A percentile compares a stretch with the other conserved stretches of the same genome.
These are phyloP conservation scores for Cataglyphis rosenhaueri DNA, from an alignment of 2,888 invertebrate species.

Conservation along the genomic window DNA sequence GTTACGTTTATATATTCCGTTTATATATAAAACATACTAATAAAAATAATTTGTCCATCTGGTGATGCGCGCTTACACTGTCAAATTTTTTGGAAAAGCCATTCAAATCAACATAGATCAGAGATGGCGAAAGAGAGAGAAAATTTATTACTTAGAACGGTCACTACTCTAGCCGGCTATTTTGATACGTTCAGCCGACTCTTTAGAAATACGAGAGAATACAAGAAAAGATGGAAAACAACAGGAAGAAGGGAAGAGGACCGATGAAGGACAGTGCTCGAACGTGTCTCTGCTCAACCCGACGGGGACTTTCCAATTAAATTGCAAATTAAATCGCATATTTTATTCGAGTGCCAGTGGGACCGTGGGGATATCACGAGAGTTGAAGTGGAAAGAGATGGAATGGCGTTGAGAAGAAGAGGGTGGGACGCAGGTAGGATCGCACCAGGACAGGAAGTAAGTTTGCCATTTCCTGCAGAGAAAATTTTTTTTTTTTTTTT, in stretches of 20 bases:
- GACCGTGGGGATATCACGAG: constrained; percentile 55
- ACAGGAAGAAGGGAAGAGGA: not conserved
- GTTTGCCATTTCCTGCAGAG: constrained; percentile 57
- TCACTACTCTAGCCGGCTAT: constrained; percentile 33
- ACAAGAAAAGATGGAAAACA: constrained; percentile 36
- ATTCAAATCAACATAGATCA: not conserved
- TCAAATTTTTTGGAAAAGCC: constrained; percentile 6
- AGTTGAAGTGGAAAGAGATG: constrained; percentile 16
- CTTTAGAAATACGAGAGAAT: constrained; percentile 34
- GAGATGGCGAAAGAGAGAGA: constrained; percentile 30
- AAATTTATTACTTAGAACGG: constrained; percentile 56
- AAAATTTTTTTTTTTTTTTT: constrained; percentile 44
- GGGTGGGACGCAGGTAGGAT: constrained; percentile 45
- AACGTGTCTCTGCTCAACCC: constrained; percentile 40
- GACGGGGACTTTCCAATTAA: constrained; percentile 76
- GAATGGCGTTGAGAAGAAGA: constrained; percentile 18
- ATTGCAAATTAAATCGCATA: constrained; percentile 80
- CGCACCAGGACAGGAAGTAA: constrained; percentile 63
- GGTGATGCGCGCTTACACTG: not conserved
- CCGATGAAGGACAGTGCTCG: constrained; percentile 31
- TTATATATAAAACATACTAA: not conserved
- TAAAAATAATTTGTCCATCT: not conserved
- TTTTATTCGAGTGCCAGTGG: constrained; percentile 73
- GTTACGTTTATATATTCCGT: not conserved
- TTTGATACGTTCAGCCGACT: constrained; percentile 19